These are phyloP conservation scores for Pelodiscus sinensis DNA, from an alignment of 2,113 vertebrate species.

Conservation along the genomic window DNA sequence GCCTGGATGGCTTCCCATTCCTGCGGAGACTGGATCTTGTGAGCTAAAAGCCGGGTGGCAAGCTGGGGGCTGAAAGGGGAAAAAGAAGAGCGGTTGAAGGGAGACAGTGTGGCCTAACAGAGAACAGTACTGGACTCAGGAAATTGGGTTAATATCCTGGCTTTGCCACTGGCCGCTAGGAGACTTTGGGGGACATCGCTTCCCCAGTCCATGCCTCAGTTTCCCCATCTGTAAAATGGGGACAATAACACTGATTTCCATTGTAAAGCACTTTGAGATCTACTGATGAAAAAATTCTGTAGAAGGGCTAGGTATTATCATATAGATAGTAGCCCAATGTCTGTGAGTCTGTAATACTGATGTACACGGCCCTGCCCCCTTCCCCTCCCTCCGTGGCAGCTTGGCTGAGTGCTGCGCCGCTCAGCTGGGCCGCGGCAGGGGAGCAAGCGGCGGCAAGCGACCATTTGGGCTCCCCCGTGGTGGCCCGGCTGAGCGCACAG, in stretches of 20 bases:
- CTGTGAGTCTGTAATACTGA: too few species aligned
- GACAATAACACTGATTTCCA: neutral
- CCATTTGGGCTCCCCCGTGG: too few species aligned
- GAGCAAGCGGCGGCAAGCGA: too few species aligned
- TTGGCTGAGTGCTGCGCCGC: too few species aligned
- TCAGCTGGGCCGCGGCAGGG: too few species aligned
- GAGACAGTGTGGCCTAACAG: neutral
- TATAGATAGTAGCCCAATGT: too few species aligned
- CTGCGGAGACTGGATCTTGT: constrained; percentile 98
- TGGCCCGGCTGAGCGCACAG: too few species aligned
- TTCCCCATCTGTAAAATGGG: neutral
- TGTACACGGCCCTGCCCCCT: too few species aligned
- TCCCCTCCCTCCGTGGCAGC: too few species aligned
- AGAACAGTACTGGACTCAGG: neutral
- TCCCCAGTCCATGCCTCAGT: neutral
- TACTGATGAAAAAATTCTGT: neutral
- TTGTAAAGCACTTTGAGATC: neutral
- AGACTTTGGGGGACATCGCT: neutral
- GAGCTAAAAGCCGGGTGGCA: constrained; percentile 93
- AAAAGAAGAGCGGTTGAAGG: neutral
- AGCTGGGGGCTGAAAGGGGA: constrained; percentile 86
- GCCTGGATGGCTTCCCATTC: constrained; percentile 98
- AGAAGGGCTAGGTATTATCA: neutral
- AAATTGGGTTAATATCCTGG: neutral
- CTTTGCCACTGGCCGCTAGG: neutral